A percentile compares a stretch with the other conserved stretches of the same genome.
These are phyloP conservation scores for Leptoclinus maculatus DNA, from an alignment of 2,797 vertebrate species.

Conservation along the genomic window DNA sequence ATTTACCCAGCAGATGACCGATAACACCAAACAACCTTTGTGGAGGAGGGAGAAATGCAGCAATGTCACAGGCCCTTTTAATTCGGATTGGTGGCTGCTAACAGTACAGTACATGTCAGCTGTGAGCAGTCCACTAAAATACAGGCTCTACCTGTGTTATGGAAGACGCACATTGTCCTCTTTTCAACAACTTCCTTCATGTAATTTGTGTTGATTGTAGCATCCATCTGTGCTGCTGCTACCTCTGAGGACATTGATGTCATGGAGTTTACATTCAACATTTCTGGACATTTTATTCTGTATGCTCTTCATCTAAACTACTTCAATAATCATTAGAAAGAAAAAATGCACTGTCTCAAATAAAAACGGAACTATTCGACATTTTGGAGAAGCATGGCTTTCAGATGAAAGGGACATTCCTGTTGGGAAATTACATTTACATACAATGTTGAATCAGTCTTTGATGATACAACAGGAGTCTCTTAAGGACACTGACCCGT, in stretches of 20 bases:
- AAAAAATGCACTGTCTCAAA: neutral
- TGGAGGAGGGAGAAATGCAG: constrained; percentile 46
- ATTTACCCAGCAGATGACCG: constrained; percentile 83
- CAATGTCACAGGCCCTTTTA: constrained; percentile 61
- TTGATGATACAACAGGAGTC: neutral
- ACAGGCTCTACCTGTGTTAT: neutral
- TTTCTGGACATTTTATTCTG: neutral
- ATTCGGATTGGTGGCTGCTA: constrained; percentile 55
- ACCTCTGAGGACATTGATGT: neutral
- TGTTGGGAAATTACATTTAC: neutral
- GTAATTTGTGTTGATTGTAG: neutral
- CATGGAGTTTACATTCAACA: neutral
- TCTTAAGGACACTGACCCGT: neutral
- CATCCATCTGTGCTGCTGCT: neutral
- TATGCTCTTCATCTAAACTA: neutral
- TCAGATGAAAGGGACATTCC: neutral
- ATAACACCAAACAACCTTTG: constrained; percentile 77
- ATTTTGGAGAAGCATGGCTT: neutral
- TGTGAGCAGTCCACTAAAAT: neutral
- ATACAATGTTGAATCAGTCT: neutral
- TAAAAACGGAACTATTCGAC: neutral
- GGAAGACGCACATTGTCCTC: neutral
- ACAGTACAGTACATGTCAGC: constrained; percentile 9
- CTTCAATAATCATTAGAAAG: no score
- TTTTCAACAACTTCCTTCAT: neutral